Evolutionary conservation across 2,797 vertebrate genomes (phyloP).

Genomic region (Mus spretus): DNA sequence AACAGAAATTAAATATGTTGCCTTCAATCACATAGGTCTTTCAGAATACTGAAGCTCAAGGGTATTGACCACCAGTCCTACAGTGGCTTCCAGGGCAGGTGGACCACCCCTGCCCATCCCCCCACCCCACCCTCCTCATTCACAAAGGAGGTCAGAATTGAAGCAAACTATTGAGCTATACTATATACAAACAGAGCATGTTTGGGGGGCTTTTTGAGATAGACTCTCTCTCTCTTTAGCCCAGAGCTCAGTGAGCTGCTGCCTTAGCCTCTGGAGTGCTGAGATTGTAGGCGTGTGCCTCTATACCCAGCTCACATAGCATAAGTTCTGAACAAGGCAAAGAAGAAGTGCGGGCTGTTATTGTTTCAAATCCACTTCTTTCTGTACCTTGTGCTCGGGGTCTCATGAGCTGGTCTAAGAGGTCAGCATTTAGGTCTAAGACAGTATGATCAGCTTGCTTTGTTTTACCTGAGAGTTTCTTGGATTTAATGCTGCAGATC

Average conservation of each 20-base stretch:
- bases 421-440: neutral
- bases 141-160: neutral
- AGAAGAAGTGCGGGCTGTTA: neutral
- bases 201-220: neutral
- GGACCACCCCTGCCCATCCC: neutral
- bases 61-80: neutral
- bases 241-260: neutral
- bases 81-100: neutral
- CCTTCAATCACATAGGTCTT: conserved; percentile 34
- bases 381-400: neutral
- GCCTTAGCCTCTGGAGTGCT: neutral
- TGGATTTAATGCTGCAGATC: neutral
- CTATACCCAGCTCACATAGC: neutral
- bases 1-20: conserved; percentile 52
- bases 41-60: neutral
- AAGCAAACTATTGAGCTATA: neutral
- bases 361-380: neutral
- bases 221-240: neutral
- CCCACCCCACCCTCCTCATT: neutral
- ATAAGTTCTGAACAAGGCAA: neutral
- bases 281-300: neutral
- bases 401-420: neutral
- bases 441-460: neutral
- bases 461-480: neutral
- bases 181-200: neutral